phyloP scores from a whole-genome alignment of 1,140 invertebrate species.

The Platorchestia sp. region DNA sequence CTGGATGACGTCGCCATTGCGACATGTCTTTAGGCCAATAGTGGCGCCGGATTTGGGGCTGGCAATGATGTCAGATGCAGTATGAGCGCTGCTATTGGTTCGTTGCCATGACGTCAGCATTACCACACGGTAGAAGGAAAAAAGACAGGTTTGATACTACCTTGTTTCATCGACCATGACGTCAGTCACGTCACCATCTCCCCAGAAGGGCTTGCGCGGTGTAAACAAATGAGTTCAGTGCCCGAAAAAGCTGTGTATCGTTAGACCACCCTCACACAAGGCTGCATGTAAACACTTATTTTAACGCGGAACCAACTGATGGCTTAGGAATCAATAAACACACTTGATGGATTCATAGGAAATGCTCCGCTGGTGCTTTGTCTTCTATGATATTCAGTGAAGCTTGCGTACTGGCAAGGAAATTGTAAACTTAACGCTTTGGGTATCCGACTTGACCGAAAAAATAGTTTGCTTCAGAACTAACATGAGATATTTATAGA shows the following conservation, averaged over 20 bases:
- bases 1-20: too few species aligned
- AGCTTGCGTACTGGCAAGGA: not conserved
- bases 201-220: not conserved
- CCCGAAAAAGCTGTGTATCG: not conserved
- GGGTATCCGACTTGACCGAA: not conserved
- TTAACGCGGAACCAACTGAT: not conserved
- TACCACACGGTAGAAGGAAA: too few species aligned
- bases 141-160: too few species aligned
- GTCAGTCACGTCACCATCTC: not conserved
- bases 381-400: not conserved
- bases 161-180: too few species aligned
- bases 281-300: not conserved
- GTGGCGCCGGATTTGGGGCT: too few species aligned
- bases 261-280: not conserved
- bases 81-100: too few species aligned
- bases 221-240: not conserved
- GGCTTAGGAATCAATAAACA: not conserved
- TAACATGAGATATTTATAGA: too few species aligned
- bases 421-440: not conserved
- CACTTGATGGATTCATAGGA: not conserved
- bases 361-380: not conserved
- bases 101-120: too few species aligned
- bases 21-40: too few species aligned
- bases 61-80: too few species aligned
- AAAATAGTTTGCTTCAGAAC: too few species aligned